Base-by-base conservation (phyloP, 2,888 invertebrate species). In the Pammene fasciana region DNA sequence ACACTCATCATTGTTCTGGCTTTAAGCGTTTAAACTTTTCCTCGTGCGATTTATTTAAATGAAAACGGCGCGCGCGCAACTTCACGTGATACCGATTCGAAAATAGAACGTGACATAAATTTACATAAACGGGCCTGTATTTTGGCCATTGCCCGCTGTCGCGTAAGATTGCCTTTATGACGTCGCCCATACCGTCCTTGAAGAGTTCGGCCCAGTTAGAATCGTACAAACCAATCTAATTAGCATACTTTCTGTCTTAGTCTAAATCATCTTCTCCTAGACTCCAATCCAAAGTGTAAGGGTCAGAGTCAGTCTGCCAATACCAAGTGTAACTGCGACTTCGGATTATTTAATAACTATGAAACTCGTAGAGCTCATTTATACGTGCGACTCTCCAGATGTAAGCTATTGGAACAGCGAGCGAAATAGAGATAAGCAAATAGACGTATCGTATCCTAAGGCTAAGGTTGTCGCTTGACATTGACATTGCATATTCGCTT, bases 71-170 rank as follows among this genome's bases (percentile, higher is more conserved):
- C 72, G 70, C 74, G 80, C 82, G 83, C 85, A 82, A 87, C 86
- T 87, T 86, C 86, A 88, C 81, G 85, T 82, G 81, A 80, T 79
- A 82, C 78, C 83, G 79, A 79, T 82, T 84, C 86, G 73, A 80
- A 90, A 89, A 90, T 90, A 90, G 87, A 87, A 75, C 85, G 85
- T 89, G 90, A 90, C 90, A 90, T 89, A 87, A 89, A 90, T 90
- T 86, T 87, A 85, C 89, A 88, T 90, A 88, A 88, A 88, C 86
- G 85, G 84, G 84, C 79, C 81, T 83, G 86, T 88, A 87, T 86
- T 87, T 88, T 79, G 76, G 85, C 83, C 77, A 76, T 73, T 75
- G 76, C 73, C 78, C 80, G 84, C 85, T 85, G 86, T 86, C 81
- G 83, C 80, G 74, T 72, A 57, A 54, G 57, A 70, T 72, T 71